These are phyloP conservation scores for Micromesistius poutassou DNA, from an alignment of 2,797 vertebrate genomes.

Conservation along the genomic window DNA sequence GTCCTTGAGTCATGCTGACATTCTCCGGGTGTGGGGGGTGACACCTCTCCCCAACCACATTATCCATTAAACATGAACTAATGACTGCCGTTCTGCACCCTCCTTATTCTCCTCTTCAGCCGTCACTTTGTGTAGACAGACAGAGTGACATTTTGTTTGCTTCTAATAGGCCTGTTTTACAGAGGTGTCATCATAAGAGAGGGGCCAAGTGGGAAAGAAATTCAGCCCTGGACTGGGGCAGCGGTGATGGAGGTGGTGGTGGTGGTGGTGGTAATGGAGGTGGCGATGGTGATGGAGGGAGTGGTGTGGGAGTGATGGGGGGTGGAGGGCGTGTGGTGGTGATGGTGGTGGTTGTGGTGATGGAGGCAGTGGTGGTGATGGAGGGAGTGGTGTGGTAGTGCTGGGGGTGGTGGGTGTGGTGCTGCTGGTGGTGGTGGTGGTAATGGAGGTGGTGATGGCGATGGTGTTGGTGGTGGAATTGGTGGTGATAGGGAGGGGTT, in stretches of 20 bases:
- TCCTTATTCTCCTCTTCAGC: constrained; percentile 8
- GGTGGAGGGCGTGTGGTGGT: no score
- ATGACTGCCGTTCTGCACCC: neutral
- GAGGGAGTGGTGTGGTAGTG: no score
- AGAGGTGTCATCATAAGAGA: no score
- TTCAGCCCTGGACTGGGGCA: no score
- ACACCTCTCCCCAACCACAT: neutral
- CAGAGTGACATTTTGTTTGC: no score
- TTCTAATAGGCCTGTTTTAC: no score
- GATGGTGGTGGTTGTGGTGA: neutral
- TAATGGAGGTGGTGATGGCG: neutral
- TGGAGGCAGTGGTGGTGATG: neutral
- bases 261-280: no score
- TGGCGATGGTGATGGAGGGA: no score
- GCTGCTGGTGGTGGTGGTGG: no score
- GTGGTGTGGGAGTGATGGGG: no score
- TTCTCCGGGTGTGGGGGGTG: neutral
- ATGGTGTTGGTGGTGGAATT: no score
- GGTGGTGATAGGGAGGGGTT: neutral
- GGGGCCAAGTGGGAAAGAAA: neutral
- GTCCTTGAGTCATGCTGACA: neutral
- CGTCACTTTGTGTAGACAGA: neutral
- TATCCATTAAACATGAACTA: neutral
- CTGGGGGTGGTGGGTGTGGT: no score
- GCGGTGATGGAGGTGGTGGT: neutral